Conservation (phyloP, 1,140 invertebrate species). For the Tetramorium alpestre region DNA sequence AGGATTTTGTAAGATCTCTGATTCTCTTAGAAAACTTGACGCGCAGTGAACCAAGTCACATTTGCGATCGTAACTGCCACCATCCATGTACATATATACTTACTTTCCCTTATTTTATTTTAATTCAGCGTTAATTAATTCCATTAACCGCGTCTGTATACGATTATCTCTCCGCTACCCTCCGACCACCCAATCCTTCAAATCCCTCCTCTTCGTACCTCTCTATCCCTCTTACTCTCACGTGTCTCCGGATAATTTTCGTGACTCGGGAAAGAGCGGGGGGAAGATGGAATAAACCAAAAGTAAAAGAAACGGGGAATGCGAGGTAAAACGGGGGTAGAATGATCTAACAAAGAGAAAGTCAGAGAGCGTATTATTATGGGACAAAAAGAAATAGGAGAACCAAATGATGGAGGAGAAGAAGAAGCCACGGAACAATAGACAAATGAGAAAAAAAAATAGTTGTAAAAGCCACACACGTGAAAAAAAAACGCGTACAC, state of each 20-base stretch:
- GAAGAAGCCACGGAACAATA: conserved; percentile 61
- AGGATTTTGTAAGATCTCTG: background rate
- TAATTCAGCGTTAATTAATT: conserved; percentile 35
- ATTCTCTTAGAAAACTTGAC: conserved; percentile 9
- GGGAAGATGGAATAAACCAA: conserved; percentile 60
- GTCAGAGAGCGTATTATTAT: conserved; percentile 29
- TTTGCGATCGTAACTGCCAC: conserved; percentile 50
- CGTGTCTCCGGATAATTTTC: conserved; percentile 72
- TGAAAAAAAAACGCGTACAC: conserved; percentile 76
- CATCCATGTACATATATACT: conserved; percentile 25
- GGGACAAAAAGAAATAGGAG: conserved; percentile 52
- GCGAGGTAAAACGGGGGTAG: conserved; percentile 62
- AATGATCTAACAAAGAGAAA: conserved; percentile 50
- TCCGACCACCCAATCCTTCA: conserved; percentile 69
- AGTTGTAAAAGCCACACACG: conserved; percentile 81
- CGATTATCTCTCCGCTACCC: conserved; percentile 68
- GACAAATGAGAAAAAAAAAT: conserved; percentile 68
- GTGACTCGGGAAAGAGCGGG: conserved; percentile 59
- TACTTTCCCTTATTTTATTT: conserved; percentile 44
- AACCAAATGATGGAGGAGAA: conserved; percentile 58
- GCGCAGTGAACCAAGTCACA: background rate
- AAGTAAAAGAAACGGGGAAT: conserved; percentile 51
- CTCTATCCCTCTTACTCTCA: conserved; percentile 66
- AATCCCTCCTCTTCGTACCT: conserved; percentile 72
- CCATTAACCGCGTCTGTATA: conserved; percentile 73